Evolutionary conservation across 2,888 invertebrate species (phyloP), one percentile per base, ranked within the genome.

Genomic region (Uloborus plumipes): DNA sequence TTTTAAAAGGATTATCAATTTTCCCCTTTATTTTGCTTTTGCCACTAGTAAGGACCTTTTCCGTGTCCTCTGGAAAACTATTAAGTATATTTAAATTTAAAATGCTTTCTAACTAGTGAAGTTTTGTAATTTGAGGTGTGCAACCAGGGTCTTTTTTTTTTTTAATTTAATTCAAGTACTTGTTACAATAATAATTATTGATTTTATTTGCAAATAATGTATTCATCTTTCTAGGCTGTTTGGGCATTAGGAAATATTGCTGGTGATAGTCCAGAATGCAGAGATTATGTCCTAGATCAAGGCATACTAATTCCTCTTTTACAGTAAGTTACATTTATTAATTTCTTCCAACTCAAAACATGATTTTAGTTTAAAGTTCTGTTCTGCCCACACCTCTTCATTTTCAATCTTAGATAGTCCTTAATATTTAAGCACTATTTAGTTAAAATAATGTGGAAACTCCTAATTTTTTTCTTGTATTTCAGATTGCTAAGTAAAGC

Each of bases 211-310:
- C n/a, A 47, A 65, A 9, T 49, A 59, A 26, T 47, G 6, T 22
- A 66, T 20, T 50, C 65, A 13, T 62, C 69, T 66, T 75, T 69
- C 16, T 20, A 85, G 91, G 96, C 97, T 31, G 96, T 98, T 73
- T 98, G 98, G 98, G 97, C 97, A 74, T 91, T 98, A 84, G 98
- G 98, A 81, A 98, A 98, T 90, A 97, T 98, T 87, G 98, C 98
- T 74, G 98, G 98, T 15, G 98, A 98, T 90, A 96, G 97, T 73
- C 94, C 98, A 59, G 93, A 94, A 86, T 98, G 95, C 89, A 92
- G 98, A 84, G 97, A 98, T 91, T 94, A 94, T 88, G 95, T 98
- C 86, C 91, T 98, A 31, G 93, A 93, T 84, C 93, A 94, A 66
- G 95, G 95, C 72, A 94, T 97, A 81, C 91, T 98, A 85, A 92